phyloP scores from a whole-genome alignment of 1,140 invertebrate species.

The Tetranychus cinnabarinus region DNA sequence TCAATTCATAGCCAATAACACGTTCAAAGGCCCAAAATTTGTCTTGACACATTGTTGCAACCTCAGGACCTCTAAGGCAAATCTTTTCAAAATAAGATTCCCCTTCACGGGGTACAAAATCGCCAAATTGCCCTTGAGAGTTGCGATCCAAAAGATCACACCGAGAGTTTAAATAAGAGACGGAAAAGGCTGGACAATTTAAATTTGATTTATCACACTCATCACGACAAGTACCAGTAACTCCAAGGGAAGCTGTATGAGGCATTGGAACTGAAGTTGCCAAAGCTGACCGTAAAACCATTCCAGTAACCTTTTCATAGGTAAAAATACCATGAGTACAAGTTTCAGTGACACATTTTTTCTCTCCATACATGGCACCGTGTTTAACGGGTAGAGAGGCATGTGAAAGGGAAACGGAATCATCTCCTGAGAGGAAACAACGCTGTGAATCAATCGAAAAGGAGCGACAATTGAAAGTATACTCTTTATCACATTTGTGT shows the following conservation, averaged over 20 bases:
- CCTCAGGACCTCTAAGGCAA: constrained; percentile 20
- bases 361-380: constrained; percentile 22
- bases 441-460: constrained; percentile 21
- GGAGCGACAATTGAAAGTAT: constrained; percentile 20
- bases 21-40: constrained; percentile 28
- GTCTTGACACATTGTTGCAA: constrained; percentile 19
- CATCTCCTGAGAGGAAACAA: constrained; percentile 27
- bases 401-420: constrained; percentile 20
- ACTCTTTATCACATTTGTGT: constrained; percentile 23
- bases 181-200: constrained; percentile 25
- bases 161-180: constrained; percentile 23
- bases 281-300: constrained; percentile 22
- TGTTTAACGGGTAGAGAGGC: constrained; percentile 9
- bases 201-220: constrained; percentile 21
- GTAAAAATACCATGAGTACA: constrained; percentile 25
- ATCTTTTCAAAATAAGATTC: constrained; percentile 28
- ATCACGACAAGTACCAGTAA: constrained; percentile 21
- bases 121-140: constrained; percentile 24
- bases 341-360: constrained; percentile 21
- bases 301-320: constrained; percentile 27
- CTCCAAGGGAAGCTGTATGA: constrained; percentile 18
- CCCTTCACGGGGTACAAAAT: constrained; percentile 21
- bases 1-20: constrained; percentile 23
- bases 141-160: constrained; percentile 27
- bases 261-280: constrained; percentile 20